A percentile compares a stretch with the other conserved stretches of the same genome.
These are phyloP conservation scores for Paraplagusia blochii DNA, from an alignment of 2,113 vertebrate species.

Conservation along the genomic window DNA sequence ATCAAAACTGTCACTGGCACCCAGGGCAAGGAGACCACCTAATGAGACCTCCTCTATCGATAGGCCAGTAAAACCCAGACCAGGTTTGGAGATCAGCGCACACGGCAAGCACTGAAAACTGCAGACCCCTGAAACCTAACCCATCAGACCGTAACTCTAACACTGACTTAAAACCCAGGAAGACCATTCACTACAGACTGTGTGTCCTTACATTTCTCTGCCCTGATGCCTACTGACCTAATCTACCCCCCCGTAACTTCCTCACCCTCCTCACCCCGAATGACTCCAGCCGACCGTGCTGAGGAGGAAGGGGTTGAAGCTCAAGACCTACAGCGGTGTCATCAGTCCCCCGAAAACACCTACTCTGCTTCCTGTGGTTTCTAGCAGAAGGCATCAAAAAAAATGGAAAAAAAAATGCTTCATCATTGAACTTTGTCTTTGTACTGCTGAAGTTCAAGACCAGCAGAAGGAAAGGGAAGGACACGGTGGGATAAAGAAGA, in stretches of 20 bases:
- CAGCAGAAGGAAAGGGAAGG: conserved; percentile 40
- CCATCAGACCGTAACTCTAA: conserved; percentile 33
- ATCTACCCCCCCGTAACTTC: conserved; percentile 11
- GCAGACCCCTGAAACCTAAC: conserved; percentile 17
- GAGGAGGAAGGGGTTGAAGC: conserved; percentile 40
- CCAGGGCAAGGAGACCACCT: conserved; percentile 96
- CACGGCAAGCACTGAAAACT: conserved; percentile 24
- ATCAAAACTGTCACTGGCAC: conserved; percentile 97
- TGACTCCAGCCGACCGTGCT: conserved; percentile 47
- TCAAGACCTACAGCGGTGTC: conserved; percentile 37
- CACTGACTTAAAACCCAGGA: conserved; percentile 44
- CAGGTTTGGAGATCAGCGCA: conserved; percentile 19
- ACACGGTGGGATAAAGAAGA: conserved; percentile 48
- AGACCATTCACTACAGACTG: conserved; percentile 34
- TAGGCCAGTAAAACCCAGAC: conserved; percentile 16
- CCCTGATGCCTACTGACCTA: conserved; percentile 17
- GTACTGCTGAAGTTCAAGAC: conserved; percentile 87
- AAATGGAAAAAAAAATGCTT: conserved; percentile 54
- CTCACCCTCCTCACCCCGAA: conserved; percentile 4
- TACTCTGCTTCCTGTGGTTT: conserved; percentile 47
- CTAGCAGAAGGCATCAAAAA: conserved; percentile 21
- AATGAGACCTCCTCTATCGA: conserved; percentile 47
- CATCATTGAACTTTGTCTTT: conserved; percentile 74
- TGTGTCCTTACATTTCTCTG: conserved; percentile 18
- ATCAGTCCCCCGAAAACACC: conserved; percentile 28